Conservation (phyloP, 2,888 invertebrate genomes). For the Crocallis elinguaria region DNA sequence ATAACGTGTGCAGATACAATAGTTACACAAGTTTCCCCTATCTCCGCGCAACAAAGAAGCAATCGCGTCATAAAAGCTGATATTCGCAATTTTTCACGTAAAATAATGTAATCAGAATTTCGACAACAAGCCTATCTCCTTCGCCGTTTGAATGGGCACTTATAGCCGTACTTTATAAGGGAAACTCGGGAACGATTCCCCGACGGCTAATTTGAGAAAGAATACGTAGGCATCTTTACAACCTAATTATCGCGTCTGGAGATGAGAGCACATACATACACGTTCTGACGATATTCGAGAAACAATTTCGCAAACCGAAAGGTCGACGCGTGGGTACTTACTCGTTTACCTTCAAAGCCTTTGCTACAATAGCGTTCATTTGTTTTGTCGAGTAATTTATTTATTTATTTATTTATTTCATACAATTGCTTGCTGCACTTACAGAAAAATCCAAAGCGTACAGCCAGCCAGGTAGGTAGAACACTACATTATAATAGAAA, state of each 20-base stretch:
- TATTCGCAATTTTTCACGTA: constrained; percentile 32
- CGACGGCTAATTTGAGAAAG: constrained; percentile 35
- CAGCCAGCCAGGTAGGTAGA: no score
- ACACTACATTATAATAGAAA: no score
- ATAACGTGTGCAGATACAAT: background rate
- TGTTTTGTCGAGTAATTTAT: no score
- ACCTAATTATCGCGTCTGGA: constrained; percentile 36
- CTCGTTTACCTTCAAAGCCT: background rate
- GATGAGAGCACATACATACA: constrained; percentile 29
- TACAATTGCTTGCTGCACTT: no score
- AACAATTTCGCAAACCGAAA: constrained; percentile 2
- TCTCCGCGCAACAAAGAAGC: constrained; percentile 10
- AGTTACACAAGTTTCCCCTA: constrained; percentile 1
- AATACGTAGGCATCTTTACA: constrained; percentile 38
- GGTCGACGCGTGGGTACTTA: background rate
- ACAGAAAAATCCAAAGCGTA: no score
- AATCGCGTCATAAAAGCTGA: constrained; percentile 19
- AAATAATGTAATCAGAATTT: constrained; percentile 37
- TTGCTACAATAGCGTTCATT: background rate
- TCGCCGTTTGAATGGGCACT: constrained; percentile 34
- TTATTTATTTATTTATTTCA: no score
- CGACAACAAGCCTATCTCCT: constrained; percentile 34
- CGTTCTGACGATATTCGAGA: background rate
- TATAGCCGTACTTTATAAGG: constrained; percentile 35
- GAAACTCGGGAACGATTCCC: constrained; percentile 37